Conservation (phyloP, 2,888 invertebrate genomes). For the Cordilura impudica region DNA sequence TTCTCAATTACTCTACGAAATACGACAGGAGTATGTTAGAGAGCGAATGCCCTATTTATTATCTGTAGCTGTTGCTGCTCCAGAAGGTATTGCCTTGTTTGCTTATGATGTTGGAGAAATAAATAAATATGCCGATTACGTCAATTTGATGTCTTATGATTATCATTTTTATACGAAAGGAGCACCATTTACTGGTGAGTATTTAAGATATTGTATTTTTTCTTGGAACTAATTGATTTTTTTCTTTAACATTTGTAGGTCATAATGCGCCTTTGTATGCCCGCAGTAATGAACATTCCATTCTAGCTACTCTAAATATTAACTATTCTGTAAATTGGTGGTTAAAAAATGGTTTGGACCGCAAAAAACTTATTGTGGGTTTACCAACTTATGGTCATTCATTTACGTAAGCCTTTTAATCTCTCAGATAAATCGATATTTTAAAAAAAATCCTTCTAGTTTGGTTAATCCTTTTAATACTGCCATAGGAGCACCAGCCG, state of each 20-base stretch:
- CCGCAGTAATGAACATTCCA: constrained; percentile 81
- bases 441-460: constrained; percentile 70
- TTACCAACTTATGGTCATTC: constrained; percentile 93
- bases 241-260: constrained; percentile 76
- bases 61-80: constrained; percentile 89
- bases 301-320: constrained; percentile 86
- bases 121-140: constrained; percentile 89
- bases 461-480: constrained; percentile 84
- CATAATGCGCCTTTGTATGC: constrained; percentile 89
- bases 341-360: constrained; percentile 85
- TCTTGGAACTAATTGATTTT: background rate
- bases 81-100: constrained; percentile 84
- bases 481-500: constrained; percentile 84
- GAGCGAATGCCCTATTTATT: constrained; percentile 82
- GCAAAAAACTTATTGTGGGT: constrained; percentile 88
- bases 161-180: constrained; percentile 88
- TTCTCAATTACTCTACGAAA: constrained; percentile 85
- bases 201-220: background rate
- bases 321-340: constrained; percentile 91
- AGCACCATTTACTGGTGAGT: constrained; percentile 86
- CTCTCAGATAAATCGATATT: background rate
- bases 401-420: constrained; percentile 80
- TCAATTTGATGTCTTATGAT: constrained; percentile 95
- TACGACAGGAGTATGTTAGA: constrained; percentile 83
- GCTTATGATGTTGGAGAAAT: constrained; percentile 89